Evolutionary conservation across 2,113 vertebrate genomes (phyloP), one percentile per base, ranked within the genome.

Genomic region (Xiphophorus maculatus): DNA sequence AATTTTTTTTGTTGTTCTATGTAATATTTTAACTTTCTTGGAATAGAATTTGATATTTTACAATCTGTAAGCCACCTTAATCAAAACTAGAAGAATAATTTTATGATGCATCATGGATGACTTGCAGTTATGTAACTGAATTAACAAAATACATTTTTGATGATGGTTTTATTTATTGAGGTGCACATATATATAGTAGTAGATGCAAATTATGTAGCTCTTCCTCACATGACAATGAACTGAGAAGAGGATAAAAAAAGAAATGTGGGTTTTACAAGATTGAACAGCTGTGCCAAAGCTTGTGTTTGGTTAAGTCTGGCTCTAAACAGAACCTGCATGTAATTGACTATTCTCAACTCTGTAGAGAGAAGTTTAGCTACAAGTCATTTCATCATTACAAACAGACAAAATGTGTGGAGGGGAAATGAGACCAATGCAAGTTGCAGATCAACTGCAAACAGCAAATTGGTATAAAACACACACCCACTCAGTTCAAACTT

Each of bases 211-310:
- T 13, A 22, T 27, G 40, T 54, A 54, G 51, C 22, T 83, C 35
- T 73, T 5, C 13, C 9, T 58, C 48, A 62, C 27, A 71, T 27
- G 3, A 22, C 48, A 44, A 28, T 61, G 35, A 51, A 44, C 64
- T 65, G 69, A 83, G 40, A 76, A 62, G 69, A 51, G 67, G 68
- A 69, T 44, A 40, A 8, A 5, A 14, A 28, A n/a, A 51, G 15
- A 68, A 48, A 51, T 15, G 17, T 71, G 17, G n/a, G 12, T 37
- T 15, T 30, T 60, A 51, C 3, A 63, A 25, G 27, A 75, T 4
- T 37, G 58, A 61, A 28, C 5, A 2, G 40, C 28, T 30, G 33
- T 63, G 25, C 60, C 29, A 67, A n/a, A 68, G 69, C n/a, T 66
- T 25, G 1, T 27, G 37, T 72, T 29, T 66, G 74, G 27, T 19